Percentiles rank a stretch among this genome's conserved stretches.
Conservation (phyloP, 2,113 vertebrate species). For the Callopanchax toddi region DNA sequence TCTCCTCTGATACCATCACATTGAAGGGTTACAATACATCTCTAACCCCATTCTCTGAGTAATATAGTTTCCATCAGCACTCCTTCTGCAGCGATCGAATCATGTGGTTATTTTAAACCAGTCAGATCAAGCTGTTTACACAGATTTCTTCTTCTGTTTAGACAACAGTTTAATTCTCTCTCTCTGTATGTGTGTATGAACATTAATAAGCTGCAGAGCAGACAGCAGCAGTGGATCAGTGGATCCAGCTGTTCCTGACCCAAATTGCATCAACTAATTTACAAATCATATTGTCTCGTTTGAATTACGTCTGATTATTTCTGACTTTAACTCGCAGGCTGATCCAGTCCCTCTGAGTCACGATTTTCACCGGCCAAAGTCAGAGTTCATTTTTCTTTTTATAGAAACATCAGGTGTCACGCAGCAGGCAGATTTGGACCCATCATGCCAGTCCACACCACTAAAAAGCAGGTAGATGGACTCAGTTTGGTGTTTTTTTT, state of each 20-base stretch:
- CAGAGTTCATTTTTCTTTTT: neutral
- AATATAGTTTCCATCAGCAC: constrained; percentile 7
- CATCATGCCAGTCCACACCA: no score
- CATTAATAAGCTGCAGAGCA: constrained; percentile 27
- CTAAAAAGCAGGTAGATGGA: neutral
- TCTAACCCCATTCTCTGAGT: constrained; percentile 1
- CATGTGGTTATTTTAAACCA: constrained; percentile 11
- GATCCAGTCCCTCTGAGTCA: constrained; percentile 3
- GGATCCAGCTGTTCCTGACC: constrained; percentile 50
- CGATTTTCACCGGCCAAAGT: constrained; percentile 4
- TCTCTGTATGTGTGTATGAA: constrained; percentile 5
- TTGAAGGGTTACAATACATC: neutral
- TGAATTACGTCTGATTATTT: constrained; percentile 36
- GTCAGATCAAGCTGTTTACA: neutral
- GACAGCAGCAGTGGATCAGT: no score
- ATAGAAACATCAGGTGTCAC: neutral
- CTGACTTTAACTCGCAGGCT: constrained; percentile 2
- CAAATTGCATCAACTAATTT: constrained; percentile 47
- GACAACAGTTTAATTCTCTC: constrained; percentile 29
- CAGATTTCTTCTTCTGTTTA: neutral
- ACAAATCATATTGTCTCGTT: constrained; percentile 44
- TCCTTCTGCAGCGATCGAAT: constrained; percentile 9
- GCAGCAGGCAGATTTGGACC: constrained; percentile 2
- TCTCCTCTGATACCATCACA: constrained; percentile 11
- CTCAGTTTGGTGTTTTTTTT: neutral